These are phyloP conservation scores for Eonycteris spelaea DNA, from an alignment of 2,113 vertebrate genomes.

Conservation along the genomic window DNA sequence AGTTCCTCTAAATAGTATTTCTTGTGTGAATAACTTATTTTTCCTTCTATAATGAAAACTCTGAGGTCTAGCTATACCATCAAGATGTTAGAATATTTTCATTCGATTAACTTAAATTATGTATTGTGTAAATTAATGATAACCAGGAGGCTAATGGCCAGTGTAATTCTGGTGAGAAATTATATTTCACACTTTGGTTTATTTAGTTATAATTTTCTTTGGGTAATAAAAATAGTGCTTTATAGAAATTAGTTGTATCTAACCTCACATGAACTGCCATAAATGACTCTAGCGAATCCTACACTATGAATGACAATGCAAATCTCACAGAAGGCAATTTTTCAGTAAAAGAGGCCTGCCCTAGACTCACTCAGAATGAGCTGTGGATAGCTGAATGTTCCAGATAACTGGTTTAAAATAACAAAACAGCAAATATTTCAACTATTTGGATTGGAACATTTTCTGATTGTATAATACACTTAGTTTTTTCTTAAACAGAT, in stretches of 20 bases:
- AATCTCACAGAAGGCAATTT: neutral
- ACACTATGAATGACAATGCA: neutral
- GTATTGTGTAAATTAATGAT: conserved; percentile 53
- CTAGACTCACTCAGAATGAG: neutral
- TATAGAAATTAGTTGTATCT: conserved; percentile 8
- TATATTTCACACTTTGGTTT: conserved; percentile 59
- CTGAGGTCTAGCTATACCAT: conserved; percentile 16
- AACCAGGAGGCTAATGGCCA: neutral
- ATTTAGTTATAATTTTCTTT: conserved; percentile 65
- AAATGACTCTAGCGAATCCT: conserved; percentile 47
- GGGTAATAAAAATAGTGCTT: conserved; percentile 44
- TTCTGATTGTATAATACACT: conserved; percentile 33
- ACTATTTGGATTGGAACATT: conserved; percentile 41
- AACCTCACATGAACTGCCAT: conserved; percentile 42
- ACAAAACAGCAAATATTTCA: neutral
- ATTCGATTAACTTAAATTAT: conserved; percentile 32
- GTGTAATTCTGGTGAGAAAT: conserved; percentile 56
- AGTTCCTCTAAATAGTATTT: conserved; percentile 11
- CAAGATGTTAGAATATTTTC: conserved; percentile 40
- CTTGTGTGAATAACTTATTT: conserved; percentile 46
- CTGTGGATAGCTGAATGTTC: neutral
- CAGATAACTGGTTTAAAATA: conserved; percentile 36
- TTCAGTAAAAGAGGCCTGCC: neutral
- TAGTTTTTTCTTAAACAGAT: neutral
- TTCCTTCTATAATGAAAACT: conserved; percentile 58